Percentiles rank a stretch among this genome's conserved stretches.
These are phyloP conservation scores for Athene cunicularia DNA, from an alignment of 2,113 vertebrate species.

Conservation along the genomic window DNA sequence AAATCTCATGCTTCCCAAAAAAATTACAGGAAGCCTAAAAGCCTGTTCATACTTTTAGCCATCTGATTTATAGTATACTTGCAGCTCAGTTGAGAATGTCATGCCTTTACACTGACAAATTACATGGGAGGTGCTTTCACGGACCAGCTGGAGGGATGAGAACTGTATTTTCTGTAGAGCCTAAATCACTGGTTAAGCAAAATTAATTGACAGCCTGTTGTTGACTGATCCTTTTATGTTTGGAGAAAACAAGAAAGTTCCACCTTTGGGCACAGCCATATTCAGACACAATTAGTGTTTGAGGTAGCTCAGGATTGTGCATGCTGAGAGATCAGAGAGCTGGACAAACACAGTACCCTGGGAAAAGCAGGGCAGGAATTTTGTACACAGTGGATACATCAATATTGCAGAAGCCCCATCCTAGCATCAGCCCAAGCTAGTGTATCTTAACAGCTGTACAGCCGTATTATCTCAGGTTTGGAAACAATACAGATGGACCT, in stretches of 20 bases:
- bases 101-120: conserved; percentile 30
- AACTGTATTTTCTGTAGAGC: not conserved
- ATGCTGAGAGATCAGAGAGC: not conserved
- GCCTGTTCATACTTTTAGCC: conserved; percentile 37
- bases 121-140: not conserved
- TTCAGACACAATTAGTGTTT: not conserved
- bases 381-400: fast-evolving
- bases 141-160: conserved; percentile 26
- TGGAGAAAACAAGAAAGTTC: not conserved
- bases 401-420: not conserved
- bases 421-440: not conserved
- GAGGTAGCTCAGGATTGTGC: not conserved
- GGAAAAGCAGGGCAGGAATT: not conserved
- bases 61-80: conserved; percentile 44
- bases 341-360: not conserved
- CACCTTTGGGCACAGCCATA: not conserved
- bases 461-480: not conserved
- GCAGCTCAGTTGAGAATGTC: conserved; percentile 20
- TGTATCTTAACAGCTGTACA: not conserved
- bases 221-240: not conserved
- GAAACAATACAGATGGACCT: not conserved
- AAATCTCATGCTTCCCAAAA: conserved; percentile 19
- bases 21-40: conserved; percentile 35
- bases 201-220: not conserved
- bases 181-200: not conserved